These are phyloP conservation scores for Heliconius hewitsoni DNA, from an alignment of 1,140 invertebrate species.

Conservation along the genomic window DNA sequence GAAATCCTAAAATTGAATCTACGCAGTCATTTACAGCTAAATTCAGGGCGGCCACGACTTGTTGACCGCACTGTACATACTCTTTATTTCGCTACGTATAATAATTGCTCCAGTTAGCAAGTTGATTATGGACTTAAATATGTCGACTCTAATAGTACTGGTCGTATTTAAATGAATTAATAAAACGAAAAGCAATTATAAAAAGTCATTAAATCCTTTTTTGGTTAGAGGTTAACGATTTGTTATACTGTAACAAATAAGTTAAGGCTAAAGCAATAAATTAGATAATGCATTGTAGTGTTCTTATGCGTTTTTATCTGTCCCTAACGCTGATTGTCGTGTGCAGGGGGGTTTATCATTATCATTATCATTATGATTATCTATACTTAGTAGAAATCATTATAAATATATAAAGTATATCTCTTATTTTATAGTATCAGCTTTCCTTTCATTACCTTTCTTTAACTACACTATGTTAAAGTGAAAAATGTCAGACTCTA, in stretches of 20 bases:
- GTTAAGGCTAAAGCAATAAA: slow-evolving; percentile 26
- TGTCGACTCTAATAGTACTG: slow-evolving; percentile 20
- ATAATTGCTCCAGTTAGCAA: slow-evolving; percentile 6
- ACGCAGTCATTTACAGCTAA: too few relatives aligned
- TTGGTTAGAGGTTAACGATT: slow-evolving; percentile 24
- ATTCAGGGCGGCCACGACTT: too few relatives aligned
- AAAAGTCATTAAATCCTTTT: slow-evolving; percentile 29
- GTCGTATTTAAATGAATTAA: slow-evolving; percentile 37
- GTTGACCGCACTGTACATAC: not conserved
- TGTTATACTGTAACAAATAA: slow-evolving; percentile 17
- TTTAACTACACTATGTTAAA: not conserved
- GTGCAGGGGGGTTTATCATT: not conserved
- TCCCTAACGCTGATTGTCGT: slow-evolving; percentile 1
- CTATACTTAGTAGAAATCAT: not conserved
- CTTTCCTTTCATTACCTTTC: not conserved
- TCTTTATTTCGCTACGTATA: not conserved
- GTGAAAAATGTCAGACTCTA: too few relatives aligned
- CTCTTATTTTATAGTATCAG: not conserved
- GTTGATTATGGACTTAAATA: slow-evolving; percentile 22
- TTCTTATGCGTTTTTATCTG: slow-evolving; percentile 24
- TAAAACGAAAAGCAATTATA: slow-evolving; percentile 31
- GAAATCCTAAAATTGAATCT: too few relatives aligned
- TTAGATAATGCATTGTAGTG: slow-evolving; percentile 16
- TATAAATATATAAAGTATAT: not conserved
- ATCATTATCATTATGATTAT: not conserved